Base-by-base conservation (phyloP, 2,113 vertebrate genomes). In the Limnothrissa miodon region DNA sequence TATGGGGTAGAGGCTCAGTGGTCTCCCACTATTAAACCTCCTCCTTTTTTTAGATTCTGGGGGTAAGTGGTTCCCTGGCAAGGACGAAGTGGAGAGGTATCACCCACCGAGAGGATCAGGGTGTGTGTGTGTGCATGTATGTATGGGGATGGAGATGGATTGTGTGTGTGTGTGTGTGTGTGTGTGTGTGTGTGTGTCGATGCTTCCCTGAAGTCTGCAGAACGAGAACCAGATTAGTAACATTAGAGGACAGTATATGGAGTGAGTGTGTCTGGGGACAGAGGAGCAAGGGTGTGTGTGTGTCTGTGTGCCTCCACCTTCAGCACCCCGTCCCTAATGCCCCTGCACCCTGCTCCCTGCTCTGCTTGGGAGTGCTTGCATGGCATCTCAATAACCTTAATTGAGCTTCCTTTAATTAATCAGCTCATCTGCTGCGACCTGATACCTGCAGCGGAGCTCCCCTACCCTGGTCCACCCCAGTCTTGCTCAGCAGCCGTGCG, bases 401-500 rank as follows among this genome's bases (percentile, higher is more conserved):
- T 92, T 90, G 91, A 91, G 90, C 87, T 90, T 84, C 89, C 87
- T 90, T 93, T 94, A 95, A 95, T 95, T 93, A 94, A 94, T 94
- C 93, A 92, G 89, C 90, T 93, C 92, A 91, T 92, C 91, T 92
- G 88, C 89, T 87, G 87, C 90, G 85, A 91, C 91, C 88, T 11
- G 87, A 91, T 93, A 93, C 91, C 90, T 94, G 92, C 93, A 92
- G 92, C 88, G 90, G 90, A 90, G 88, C 82, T 85, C 79, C 87
- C 85, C 82, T 80, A 19, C 33, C 13, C 59, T 15, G 15, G 9
- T 33, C 33, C 33, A 74, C 66, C 29, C 66, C 33, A 74, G 10
- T 33, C 11, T 36, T 15, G 59, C 59, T 25, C 51, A 23, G 51
- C 19, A 56, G 51, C 51, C 87, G 81, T 83, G 87, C 84, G 86